A percentile compares a stretch with the other conserved stretches of the same genome.
phyloP scores from a whole-genome alignment of 2,888 invertebrate genomes.

The Thymelicus lineola region DNA sequence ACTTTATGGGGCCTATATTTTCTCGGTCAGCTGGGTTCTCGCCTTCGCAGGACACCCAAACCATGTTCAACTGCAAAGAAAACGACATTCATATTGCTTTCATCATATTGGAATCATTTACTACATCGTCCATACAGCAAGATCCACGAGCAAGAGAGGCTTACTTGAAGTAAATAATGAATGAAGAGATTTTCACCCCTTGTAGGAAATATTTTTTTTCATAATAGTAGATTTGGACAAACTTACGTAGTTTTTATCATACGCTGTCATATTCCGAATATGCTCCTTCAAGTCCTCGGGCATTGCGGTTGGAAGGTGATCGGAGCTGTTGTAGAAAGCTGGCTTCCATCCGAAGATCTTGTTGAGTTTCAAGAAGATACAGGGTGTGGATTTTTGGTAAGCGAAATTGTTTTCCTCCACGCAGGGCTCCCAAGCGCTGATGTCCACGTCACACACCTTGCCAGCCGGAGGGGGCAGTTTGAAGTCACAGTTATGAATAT shows the following conservation, averaged over 20 bases:
- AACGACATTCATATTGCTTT: not conserved
- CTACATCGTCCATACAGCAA: too few species aligned
- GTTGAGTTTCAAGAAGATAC: slow-evolving; percentile 97
- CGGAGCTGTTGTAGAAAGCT: slow-evolving; percentile 90
- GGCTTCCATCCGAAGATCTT: slow-evolving; percentile 97
- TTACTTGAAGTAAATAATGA: too few species aligned
- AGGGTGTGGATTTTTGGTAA: slow-evolving; percentile 96
- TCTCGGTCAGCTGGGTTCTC: slow-evolving; percentile 97
- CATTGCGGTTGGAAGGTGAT: slow-evolving; percentile 89
- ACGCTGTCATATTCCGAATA: slow-evolving; percentile 84
- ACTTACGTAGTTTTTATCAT: slow-evolving; percentile 77
- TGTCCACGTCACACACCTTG: slow-evolving; percentile 95
- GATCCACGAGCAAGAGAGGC: too few species aligned
- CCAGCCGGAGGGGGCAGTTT: slow-evolving; percentile 88
- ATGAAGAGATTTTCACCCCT: too few species aligned
- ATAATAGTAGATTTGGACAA: too few species aligned
- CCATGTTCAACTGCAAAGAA: slow-evolving; percentile 88
- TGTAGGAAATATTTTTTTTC: too few species aligned
- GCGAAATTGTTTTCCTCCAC: slow-evolving; percentile 94
- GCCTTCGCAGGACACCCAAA: slow-evolving; percentile 97
- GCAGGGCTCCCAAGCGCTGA: slow-evolving; percentile 92
- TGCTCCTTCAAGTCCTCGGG: slow-evolving; percentile 89
- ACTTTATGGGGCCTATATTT: slow-evolving; percentile 93
- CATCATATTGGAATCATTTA: too few species aligned
- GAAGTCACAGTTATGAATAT: slow-evolving; percentile 91